These are phyloP conservation scores for Sebastes miniatus DNA, from an alignment of 2,797 vertebrate genomes.

Conservation along the genomic window DNA sequence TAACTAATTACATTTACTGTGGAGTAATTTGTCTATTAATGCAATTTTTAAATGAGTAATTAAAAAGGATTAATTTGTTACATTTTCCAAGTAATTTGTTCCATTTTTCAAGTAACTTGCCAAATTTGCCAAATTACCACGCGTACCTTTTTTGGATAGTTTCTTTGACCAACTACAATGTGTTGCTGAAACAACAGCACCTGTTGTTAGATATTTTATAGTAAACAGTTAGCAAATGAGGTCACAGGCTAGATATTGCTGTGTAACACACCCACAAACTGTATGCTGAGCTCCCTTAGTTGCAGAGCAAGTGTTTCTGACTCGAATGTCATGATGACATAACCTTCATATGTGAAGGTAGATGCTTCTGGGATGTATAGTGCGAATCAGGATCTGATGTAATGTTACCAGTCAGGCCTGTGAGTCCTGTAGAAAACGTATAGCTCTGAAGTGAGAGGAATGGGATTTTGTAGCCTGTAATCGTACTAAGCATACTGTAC, in stretches of 20 bases:
- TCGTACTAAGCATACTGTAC: constrained; percentile 3
- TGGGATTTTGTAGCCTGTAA: constrained; percentile 45
- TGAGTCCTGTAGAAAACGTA: constrained; percentile 9
- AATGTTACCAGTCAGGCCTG: not conserved
- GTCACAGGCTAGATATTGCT: not conserved
- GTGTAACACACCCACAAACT: not conserved
- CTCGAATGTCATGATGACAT: not conserved
- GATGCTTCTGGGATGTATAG: not conserved
- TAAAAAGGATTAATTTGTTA: not conserved
- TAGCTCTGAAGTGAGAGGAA: constrained; percentile 23
- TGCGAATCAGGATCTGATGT: not conserved
- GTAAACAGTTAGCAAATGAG: not conserved
- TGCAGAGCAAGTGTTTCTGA: not conserved
- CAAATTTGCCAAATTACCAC: not conserved
- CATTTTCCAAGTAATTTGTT: not conserved
- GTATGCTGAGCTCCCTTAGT: not conserved
- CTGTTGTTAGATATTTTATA: not conserved
- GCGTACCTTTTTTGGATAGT: not conserved
- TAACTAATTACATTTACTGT: not conserved
- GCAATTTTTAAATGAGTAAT: not conserved
- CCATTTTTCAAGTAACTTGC: not conserved
- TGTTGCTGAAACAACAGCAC: not conserved
- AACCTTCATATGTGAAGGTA: not conserved
- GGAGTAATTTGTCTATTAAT: not conserved
- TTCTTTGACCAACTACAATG: not conserved